phyloP scores from a whole-genome alignment of 2,113 vertebrate species.

The Rhinopomastus cyanomelas region DNA sequence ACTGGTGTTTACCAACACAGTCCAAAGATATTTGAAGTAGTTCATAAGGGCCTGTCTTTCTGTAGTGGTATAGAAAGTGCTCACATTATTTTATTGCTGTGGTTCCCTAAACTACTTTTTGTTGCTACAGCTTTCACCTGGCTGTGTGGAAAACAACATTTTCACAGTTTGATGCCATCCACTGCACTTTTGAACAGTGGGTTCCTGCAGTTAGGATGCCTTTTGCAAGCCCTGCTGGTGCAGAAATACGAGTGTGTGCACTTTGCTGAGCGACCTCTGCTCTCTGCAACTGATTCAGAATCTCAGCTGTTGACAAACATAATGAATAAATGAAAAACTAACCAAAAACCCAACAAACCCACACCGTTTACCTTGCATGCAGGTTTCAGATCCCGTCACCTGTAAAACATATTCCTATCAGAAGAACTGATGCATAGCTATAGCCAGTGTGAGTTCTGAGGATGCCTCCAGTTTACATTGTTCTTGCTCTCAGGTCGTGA shows the following conservation, averaged over 20 bases:
- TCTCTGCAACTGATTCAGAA: neutral
- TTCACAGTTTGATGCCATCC: neutral
- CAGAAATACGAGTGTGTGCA: neutral
- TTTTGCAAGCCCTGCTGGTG: neutral
- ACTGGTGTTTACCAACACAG: neutral
- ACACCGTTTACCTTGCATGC: neutral
- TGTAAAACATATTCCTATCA: neutral
- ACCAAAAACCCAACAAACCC: neutral
- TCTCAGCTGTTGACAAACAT: neutral
- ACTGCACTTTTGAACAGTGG: neutral
- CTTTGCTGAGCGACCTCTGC: neutral
- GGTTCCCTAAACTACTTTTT: neutral
- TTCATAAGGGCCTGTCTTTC: no score
- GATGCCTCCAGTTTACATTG: constrained; percentile 35
- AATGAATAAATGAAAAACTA: neutral
- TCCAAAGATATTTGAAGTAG: neutral
- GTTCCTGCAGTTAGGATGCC: neutral
- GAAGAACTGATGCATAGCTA: neutral
- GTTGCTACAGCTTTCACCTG: neutral
- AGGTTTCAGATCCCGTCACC: neutral
- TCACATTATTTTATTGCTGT: neutral
- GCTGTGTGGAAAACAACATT: neutral
- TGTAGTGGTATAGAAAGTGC: neutral
- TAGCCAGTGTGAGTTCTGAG: neutral
- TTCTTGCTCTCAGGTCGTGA: neutral